These are phyloP conservation scores for Anomalospiza imberbis DNA, from an alignment of 2,797 vertebrate genomes.

Conservation along the genomic window DNA sequence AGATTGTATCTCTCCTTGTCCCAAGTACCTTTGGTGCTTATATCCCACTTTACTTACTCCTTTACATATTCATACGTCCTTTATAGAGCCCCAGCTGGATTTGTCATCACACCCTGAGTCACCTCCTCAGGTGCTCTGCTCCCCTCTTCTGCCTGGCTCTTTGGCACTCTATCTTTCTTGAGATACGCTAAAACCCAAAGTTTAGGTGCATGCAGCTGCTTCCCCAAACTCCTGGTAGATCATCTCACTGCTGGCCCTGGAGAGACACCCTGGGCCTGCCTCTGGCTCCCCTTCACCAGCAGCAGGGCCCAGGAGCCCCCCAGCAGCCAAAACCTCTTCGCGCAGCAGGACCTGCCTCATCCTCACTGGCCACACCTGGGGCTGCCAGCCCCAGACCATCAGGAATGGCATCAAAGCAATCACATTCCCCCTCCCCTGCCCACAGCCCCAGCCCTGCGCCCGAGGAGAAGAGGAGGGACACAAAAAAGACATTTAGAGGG, in stretches of 20 bases:
- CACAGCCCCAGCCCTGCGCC: not conserved
- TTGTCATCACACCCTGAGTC: no score
- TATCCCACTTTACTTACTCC: not conserved
- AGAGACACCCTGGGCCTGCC: not conserved
- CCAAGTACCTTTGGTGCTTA: not conserved
- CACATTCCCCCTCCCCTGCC: not conserved
- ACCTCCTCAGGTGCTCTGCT: not conserved
- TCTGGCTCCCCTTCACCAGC: not conserved
- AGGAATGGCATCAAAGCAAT: not conserved
- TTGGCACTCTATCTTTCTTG: not conserved
- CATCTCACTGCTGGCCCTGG: not conserved
- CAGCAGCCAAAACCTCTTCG: not conserved
- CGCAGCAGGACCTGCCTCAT: no score
- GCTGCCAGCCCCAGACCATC: not conserved
- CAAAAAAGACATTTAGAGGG: not conserved
- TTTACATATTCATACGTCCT: not conserved
- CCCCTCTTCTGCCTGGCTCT: not conserved
- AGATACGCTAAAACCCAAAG: not conserved
- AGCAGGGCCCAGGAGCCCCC: fast-evolving
- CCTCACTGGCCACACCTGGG: not conserved
- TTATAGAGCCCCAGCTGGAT: not conserved
- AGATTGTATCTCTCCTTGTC: not conserved
- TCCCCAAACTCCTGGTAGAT: no score
- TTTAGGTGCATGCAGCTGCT: no score
- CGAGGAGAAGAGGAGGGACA: fast-evolving